Percentiles rank a stretch among this genome's conserved stretches.
phyloP scores from a whole-genome alignment of 2,113 vertebrate genomes.

The Alaudala cheleensis region DNA sequence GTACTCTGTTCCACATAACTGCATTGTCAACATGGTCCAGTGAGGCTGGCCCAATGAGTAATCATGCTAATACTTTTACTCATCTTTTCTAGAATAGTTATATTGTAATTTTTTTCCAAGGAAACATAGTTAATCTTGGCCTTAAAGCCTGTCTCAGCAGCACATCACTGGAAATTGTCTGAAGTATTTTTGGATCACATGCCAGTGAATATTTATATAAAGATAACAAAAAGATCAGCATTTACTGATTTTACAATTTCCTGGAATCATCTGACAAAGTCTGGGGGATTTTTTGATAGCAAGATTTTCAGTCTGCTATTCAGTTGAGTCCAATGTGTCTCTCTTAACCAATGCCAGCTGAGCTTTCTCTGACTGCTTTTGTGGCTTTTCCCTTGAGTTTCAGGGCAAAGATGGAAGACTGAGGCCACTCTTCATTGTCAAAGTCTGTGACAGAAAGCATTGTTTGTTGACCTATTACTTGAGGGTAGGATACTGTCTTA shows the following conservation, averaged over 20 bases:
- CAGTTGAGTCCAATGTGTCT: not conserved
- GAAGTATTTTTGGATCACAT: constrained; percentile 46
- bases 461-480: not conserved
- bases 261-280: not conserved
- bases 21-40: not conserved
- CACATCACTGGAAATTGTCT: constrained; percentile 29
- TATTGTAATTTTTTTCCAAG: constrained; percentile 57
- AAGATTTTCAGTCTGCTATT: not conserved
- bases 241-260: not conserved
- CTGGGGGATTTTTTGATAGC: not conserved
- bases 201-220: not conserved
- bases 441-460: not conserved
- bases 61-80: not conserved
- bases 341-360: not conserved
- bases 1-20: not conserved
- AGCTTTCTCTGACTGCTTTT: not conserved
- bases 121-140: constrained; percentile 24
- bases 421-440: not conserved
- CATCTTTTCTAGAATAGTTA: constrained; percentile 47
- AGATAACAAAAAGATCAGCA: not conserved
- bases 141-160: constrained; percentile 41
- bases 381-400: not conserved
- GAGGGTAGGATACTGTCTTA: not conserved
- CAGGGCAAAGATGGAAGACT: not conserved
- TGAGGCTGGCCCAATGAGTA: not conserved